Conservation (phyloP, 2,888 invertebrate genomes). For the Acronicta alni region DNA sequence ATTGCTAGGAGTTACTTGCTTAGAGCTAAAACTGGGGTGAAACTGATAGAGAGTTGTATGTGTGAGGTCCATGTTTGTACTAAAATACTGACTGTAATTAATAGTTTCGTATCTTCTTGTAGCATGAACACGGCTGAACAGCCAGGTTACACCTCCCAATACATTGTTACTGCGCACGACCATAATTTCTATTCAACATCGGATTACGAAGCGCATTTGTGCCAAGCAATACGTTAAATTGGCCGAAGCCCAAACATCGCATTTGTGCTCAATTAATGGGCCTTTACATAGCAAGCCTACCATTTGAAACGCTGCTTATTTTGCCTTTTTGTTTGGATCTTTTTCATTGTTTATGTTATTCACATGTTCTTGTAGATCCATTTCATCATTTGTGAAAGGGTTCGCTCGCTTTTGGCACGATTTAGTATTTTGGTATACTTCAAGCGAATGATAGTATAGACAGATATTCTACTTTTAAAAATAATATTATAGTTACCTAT, state of each 20-base stretch:
- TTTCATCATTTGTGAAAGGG: not conserved
- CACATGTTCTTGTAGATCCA: constrained; percentile 7
- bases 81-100: not conserved
- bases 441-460: too few species aligned
- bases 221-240: constrained; percentile 87
- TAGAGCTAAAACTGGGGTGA: too few species aligned
- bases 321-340: constrained; percentile 21
- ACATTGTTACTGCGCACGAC: constrained; percentile 54
- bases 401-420: not conserved
- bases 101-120: not conserved
- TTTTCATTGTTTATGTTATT: constrained; percentile 23
- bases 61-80: too few species aligned
- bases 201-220: constrained; percentile 73
- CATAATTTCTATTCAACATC: constrained; percentile 79
- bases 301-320: constrained; percentile 61
- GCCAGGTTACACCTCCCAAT: constrained; percentile 42
- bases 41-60: too few species aligned
- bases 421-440: constrained; percentile 4
- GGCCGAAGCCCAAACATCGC: constrained; percentile 80
- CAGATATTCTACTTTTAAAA: too few species aligned
- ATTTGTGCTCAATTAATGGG: constrained; percentile 83
- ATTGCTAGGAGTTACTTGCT: too few species aligned
- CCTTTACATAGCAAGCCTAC: constrained; percentile 69
- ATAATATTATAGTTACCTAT: too few species aligned
- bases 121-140: constrained; percentile 9